These are phyloP conservation scores for Drosophila kokeensis DNA, from an alignment of 2,888 invertebrate genomes.

Conservation along the genomic window DNA sequence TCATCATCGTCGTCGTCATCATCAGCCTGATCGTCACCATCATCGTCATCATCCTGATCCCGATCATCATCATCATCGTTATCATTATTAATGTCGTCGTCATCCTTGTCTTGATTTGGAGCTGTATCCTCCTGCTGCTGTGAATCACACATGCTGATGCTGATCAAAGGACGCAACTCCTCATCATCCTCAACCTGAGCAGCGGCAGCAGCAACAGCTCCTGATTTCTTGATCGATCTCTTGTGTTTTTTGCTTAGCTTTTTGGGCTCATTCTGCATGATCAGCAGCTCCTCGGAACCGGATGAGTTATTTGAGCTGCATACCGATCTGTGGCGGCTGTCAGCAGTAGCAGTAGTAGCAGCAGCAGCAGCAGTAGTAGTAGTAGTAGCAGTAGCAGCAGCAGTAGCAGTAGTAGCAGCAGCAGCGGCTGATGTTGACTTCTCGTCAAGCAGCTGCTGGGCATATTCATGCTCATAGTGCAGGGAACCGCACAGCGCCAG, in stretches of 20 bases:
- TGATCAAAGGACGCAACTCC: constrained; percentile 84
- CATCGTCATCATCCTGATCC: constrained; percentile 4
- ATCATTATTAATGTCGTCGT: neutral
- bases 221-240: constrained; percentile 63
- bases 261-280: constrained; percentile 71
- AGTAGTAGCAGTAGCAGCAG: neutral
- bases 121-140: constrained; percentile 49
- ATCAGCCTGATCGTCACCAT: neutral
- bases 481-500: constrained; percentile 84
- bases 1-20: constrained; percentile 5
- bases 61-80: constrained; percentile 2
- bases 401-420: neutral
- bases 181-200: constrained; percentile 79
- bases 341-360: neutral
- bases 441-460: constrained; percentile 17
- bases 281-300: constrained; percentile 74
- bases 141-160: constrained; percentile 79
- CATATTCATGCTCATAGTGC: constrained; percentile 82
- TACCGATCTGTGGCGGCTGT: constrained; percentile 55
- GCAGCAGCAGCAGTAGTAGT: neutral
- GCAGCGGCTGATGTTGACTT: neutral
- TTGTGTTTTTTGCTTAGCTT: constrained; percentile 80
- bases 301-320: constrained; percentile 78
- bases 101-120: neutral
- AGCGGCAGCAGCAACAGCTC: constrained; percentile 32